phyloP scores from a whole-genome alignment of 2,113 vertebrate species.

The Rhagologus leucostigma region DNA sequence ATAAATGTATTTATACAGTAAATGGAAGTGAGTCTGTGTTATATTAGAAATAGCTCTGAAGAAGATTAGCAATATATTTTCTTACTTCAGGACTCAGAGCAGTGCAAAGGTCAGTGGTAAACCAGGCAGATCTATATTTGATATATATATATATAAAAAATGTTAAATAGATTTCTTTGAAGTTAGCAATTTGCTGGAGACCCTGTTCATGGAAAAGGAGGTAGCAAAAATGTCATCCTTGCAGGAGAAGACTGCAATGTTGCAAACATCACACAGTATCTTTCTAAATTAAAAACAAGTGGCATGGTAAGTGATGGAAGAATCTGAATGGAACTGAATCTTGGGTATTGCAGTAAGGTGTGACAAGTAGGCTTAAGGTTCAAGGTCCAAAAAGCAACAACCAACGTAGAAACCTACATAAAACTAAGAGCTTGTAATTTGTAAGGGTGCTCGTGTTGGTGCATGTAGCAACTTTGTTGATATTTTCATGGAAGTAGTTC shows the following conservation, averaged over 20 bases:
- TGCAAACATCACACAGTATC: neutral
- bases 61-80: neutral
- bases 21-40: neutral
- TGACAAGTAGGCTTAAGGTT: neutral
- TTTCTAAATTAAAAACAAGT: neutral
- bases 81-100: neutral
- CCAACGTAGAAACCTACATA: neutral
- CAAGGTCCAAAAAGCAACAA: neutral
- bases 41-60: neutral
- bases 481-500: neutral
- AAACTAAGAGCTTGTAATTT: neutral
- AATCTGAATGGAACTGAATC: neutral
- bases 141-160: neutral
- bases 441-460: neutral
- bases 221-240: neutral
- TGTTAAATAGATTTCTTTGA: neutral
- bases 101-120: neutral
- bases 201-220: neutral
- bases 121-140: neutral
- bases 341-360: neutral
- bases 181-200: neutral
- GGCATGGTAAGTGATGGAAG: rapidly evolving
- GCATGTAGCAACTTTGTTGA: neutral
- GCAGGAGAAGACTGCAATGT: neutral
- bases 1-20: neutral